Percentiles rank a stretch among this genome's conserved stretches.
Evolutionary conservation across 2,797 vertebrate genomes (phyloP).

Genomic region (Aplochiton taeniatus): DNA sequence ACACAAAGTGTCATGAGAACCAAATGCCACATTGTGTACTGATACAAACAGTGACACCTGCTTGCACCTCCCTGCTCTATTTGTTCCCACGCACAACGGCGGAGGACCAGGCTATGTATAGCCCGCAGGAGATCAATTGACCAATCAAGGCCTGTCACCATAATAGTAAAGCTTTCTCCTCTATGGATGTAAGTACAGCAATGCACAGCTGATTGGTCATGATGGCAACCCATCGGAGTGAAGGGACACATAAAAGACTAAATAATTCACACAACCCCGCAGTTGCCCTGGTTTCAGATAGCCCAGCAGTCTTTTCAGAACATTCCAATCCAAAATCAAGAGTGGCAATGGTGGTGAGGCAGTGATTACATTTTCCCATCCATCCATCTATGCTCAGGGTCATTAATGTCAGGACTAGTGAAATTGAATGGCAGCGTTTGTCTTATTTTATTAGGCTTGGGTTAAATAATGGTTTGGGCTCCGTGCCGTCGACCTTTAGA

Average conservation of each 20-base stretch:
- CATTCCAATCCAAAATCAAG: slow-evolving; percentile 36
- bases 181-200: background rate
- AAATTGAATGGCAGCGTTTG: slow-evolving; percentile 65
- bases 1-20: too few species aligned
- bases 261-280: too few species aligned
- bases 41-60: too few species aligned
- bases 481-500: slow-evolving; percentile 49
- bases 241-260: background rate
- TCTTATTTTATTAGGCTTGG: slow-evolving; percentile 61
- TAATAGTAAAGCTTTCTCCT: background rate
- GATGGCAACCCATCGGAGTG: slow-evolving; percentile 20
- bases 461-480: slow-evolving; percentile 42
- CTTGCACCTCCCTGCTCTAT: too few species aligned
- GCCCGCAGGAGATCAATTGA: slow-evolving; percentile 38
- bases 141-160: slow-evolving; percentile 41
- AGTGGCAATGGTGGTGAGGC: slow-evolving; percentile 6
- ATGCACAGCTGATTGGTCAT: slow-evolving; percentile 28
- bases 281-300: background rate
- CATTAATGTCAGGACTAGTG: slow-evolving; percentile 62
- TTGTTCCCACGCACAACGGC: too few species aligned
- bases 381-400: slow-evolving; percentile 50
- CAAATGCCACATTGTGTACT: too few species aligned
- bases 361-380: slow-evolving; percentile 33
- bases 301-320: background rate
- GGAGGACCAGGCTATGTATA: background rate